A percentile compares a stretch with the other conserved stretches of the same genome.
Conservation (phyloP, 2,797 vertebrate genomes). For the Xerus rutilus region DNA sequence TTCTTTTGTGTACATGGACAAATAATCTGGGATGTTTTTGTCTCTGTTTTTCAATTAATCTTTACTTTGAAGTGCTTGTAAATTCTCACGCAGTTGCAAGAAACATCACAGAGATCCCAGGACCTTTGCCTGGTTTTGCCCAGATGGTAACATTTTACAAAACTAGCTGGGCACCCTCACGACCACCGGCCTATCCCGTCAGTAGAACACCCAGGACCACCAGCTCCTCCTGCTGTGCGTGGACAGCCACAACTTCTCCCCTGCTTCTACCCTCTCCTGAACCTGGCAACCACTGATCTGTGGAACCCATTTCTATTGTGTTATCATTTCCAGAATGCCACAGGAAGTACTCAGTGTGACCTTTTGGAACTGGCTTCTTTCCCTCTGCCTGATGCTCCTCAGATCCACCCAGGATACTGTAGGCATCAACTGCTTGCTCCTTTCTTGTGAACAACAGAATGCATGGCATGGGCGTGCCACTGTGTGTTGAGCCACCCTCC, state of each 20-base stretch:
- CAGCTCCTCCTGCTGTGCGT: too few relatives aligned
- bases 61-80: background rate
- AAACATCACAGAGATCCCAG: background rate
- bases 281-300: background rate
- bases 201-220: rapidly evolving
- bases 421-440: rapidly evolving
- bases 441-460: background rate
- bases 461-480: too few relatives aligned
- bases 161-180: rapidly evolving
- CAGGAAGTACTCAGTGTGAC: too few relatives aligned
- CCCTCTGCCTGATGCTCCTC: background rate
- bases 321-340: background rate
- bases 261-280: background rate
- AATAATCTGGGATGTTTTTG: background rate
- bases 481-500: too few relatives aligned
- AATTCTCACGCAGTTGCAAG: background rate
- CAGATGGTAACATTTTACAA: background rate
- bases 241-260: rapidly evolving
- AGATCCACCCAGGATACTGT: background rate
- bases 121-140: background rate
- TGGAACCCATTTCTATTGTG: background rate
- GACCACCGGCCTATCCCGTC: rapidly evolving
- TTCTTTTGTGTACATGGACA: background rate
- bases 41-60: background rate
- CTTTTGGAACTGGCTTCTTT: background rate